Conservation (phyloP, 2,888 invertebrate genomes). For the Lacanobia oleracea region DNA sequence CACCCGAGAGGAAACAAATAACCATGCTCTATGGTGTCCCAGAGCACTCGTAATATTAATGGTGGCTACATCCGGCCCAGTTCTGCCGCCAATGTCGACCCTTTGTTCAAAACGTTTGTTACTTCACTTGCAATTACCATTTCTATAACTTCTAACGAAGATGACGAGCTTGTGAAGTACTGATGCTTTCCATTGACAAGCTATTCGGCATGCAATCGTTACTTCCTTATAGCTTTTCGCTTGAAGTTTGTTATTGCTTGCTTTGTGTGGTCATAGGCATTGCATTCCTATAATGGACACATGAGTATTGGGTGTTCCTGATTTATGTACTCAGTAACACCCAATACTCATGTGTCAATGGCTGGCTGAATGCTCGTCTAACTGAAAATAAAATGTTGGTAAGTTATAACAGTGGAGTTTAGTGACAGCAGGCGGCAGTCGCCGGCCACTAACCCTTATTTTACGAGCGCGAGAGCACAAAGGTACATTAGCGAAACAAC, state of each 20-base stretch:
- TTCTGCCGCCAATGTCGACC: slow-evolving; percentile 62
- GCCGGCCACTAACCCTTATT: slow-evolving; percentile 79
- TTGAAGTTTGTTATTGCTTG: slow-evolving; percentile 35
- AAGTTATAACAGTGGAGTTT: slow-evolving; percentile 61
- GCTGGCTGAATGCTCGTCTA: slow-evolving; percentile 50
- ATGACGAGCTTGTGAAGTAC: slow-evolving; percentile 39
- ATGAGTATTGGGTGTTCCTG: slow-evolving; percentile 42
- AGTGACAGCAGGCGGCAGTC: slow-evolving; percentile 69
- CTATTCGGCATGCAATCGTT: slow-evolving; percentile 33
- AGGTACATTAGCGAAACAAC: slow-evolving; percentile 84
- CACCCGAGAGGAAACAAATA: slow-evolving; percentile 73
- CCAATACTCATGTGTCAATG: too few species aligned
- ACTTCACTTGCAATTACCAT: slow-evolving; percentile 58
- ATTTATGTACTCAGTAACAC: too few species aligned
- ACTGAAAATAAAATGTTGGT: slow-evolving; percentile 70
- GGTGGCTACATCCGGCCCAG: slow-evolving; percentile 71
- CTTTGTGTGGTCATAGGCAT: slow-evolving; percentile 38
- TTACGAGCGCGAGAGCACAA: slow-evolving; percentile 80
- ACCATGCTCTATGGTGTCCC: slow-evolving; percentile 70
- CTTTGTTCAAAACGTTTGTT: slow-evolving; percentile 63
- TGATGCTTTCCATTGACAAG: slow-evolving; percentile 37
- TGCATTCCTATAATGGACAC: slow-evolving; percentile 48
- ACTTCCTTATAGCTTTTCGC: slow-evolving; percentile 49
- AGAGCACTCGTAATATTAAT: slow-evolving; percentile 71
- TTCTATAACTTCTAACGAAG: slow-evolving; percentile 53